phyloP scores from a whole-genome alignment of 2,888 invertebrate genomes.

The Mythimna impura region DNA sequence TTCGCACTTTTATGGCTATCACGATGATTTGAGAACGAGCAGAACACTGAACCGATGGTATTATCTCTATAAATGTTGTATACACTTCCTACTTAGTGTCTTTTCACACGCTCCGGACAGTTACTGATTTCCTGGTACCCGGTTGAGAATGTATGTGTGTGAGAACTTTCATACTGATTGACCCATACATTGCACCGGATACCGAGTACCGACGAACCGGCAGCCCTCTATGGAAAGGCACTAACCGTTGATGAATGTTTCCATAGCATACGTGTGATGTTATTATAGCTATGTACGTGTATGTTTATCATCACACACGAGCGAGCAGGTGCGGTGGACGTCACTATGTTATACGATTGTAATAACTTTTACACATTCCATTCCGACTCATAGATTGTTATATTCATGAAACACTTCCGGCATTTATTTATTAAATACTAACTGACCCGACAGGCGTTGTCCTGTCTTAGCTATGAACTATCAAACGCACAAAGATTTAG shows the following conservation, averaged over 20 bases:
- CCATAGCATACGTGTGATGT: background rate
- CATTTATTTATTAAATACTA: background rate
- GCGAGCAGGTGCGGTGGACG: background rate
- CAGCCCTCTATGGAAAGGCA: slow-evolving; percentile 6
- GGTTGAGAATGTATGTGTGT: slow-evolving; percentile 1
- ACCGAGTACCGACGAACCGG: background rate
- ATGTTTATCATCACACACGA: slow-evolving; percentile 18
- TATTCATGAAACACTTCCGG: slow-evolving; percentile 20
- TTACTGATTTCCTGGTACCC: background rate
- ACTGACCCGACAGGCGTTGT: no score
- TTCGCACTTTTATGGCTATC: slow-evolving; percentile 8
- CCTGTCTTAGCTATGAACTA: no score
- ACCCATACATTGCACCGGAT: slow-evolving; percentile 12
- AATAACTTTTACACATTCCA: slow-evolving; percentile 8
- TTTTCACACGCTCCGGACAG: background rate
- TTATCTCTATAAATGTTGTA: slow-evolving; percentile 1
- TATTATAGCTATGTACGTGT: background rate
- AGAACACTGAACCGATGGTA: background rate
- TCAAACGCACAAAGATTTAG: no score
- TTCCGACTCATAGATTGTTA: background rate
- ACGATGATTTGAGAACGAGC: background rate
- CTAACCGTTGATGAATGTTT: slow-evolving; percentile 15
- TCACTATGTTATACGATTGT: slow-evolving; percentile 5
- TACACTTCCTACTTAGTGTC: background rate
- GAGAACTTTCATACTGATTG: slow-evolving; percentile 23